Percentiles rank a stretch among this genome's conserved stretches.
Evolutionary conservation across 2,888 invertebrate species (phyloP).

Genomic region (Pachymerium ferrugineum): DNA sequence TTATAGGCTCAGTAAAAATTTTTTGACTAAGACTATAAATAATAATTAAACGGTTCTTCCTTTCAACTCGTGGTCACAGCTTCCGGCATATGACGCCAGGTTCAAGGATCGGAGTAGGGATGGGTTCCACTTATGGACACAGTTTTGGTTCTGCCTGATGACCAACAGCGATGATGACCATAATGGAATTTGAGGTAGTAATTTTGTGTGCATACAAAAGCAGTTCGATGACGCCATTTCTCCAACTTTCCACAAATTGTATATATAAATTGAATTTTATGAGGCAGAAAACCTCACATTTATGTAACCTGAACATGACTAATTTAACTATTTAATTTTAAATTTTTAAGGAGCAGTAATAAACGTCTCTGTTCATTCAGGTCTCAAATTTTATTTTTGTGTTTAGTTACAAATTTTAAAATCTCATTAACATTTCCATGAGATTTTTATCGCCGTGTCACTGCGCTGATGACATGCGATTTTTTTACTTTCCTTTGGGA

Average conservation of each 20-base stretch:
- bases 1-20: too few relatives aligned
- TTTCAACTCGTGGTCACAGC: background rate
- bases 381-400: background rate
- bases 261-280: background rate
- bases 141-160: constrained; percentile 21
- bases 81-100: constrained; percentile 6
- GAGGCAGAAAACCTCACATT: background rate
- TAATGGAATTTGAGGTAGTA: background rate
- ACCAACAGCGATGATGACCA: constrained; percentile 6
- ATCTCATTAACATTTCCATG: constrained; percentile 3
- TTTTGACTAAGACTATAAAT: background rate
- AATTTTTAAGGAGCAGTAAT: background rate
- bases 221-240: background rate
- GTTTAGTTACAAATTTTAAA: background rate
- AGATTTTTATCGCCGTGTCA: constrained; percentile 14
- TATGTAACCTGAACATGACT: background rate
- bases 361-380: background rate
- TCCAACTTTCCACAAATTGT: constrained; percentile 11
- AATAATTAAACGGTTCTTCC: background rate
- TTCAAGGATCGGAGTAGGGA: background rate
- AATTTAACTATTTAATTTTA: background rate
- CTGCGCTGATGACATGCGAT: constrained; percentile 7
- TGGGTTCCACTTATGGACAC: constrained; percentile 20
- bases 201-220: background rate
- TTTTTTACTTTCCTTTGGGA: constrained; percentile 1